Conservation (phyloP, 2,888 invertebrate species). For the Noctua fimbriata region DNA sequence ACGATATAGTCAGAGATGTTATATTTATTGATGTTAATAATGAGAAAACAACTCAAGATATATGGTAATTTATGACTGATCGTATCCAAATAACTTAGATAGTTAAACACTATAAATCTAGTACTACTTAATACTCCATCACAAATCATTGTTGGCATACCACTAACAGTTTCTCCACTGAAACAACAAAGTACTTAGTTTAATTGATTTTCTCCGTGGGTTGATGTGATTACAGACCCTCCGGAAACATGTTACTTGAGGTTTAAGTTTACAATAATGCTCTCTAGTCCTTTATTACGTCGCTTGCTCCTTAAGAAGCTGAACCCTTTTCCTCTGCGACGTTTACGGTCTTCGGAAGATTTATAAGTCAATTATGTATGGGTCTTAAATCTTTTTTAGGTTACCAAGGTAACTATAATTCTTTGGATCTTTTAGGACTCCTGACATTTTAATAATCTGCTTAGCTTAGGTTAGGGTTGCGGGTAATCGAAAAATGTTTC, state of each 20-base stretch:
- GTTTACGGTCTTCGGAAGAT: slow-evolving; percentile 58
- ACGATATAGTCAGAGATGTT: too few relatives aligned
- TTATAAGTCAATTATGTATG: slow-evolving; percentile 64
- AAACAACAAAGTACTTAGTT: slow-evolving; percentile 34
- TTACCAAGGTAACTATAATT: slow-evolving; percentile 19
- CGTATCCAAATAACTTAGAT: not conserved
- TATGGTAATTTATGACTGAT: not conserved
- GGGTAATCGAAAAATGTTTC: slow-evolving; percentile 29
- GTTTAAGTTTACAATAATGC: slow-evolving; percentile 56
- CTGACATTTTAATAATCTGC: slow-evolving; percentile 47
- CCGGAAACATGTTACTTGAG: slow-evolving; percentile 36
- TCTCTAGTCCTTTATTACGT: slow-evolving; percentile 41
- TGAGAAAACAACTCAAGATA: too few relatives aligned
- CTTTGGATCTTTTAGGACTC: slow-evolving; percentile 7
- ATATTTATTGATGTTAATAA: not conserved
- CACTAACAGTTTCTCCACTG: slow-evolving; percentile 29
- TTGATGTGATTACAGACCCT: slow-evolving; percentile 29
- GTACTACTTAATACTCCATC: not conserved
- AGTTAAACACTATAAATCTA: slow-evolving; percentile 2
- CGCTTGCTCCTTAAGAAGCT: slow-evolving; percentile 36
- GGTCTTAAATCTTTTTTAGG: slow-evolving; percentile 52
- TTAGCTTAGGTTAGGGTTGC: slow-evolving; percentile 15
- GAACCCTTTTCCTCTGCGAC: slow-evolving; percentile 59
- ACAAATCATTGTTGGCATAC: slow-evolving; percentile 32
- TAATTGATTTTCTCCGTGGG: slow-evolving; percentile 33